Base-by-base conservation (phyloP, 1,140 invertebrate genomes). In the Pogonomyrmex californicus region DNA sequence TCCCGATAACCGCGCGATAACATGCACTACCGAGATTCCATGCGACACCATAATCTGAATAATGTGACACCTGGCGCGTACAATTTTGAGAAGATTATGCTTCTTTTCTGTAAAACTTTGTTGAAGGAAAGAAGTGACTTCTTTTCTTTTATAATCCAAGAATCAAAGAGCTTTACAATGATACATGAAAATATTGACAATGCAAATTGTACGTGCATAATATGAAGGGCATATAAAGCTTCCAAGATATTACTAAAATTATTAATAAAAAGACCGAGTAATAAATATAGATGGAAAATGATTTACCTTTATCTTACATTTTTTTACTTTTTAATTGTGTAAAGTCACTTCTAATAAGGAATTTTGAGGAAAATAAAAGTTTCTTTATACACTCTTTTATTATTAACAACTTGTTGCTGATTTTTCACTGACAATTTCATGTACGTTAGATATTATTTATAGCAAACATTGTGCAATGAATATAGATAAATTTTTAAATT, bases 41-140 rank as follows among this genome's bases (percentile, higher is more conserved):
- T 4, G 33, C n/a, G 54, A 77, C n/a, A 10, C 63, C 9, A 12
- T 78, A 17, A 63, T 47, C 23, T 12, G 49, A 56, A 70, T 81
- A 81, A 70, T 23, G 65, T 7, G 49, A 17, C 12, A 70, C 41
- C 38, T 41, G 58, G 12, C 17, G 2, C 17, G 23, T 62, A 60
- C 54, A 79, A 17, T 30, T 23, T 33, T 9, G 30, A 44, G 2
- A 47, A 6, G 49, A 56, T 68, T 41, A 54, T 38, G 30, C 33
- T 33, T 14, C 14, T 78, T 78, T 49, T 33, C 7, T 56, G 4
- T 10, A 41, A 23, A 14, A 38, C 33, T 81, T 7, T 17, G 41
- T 6, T 23, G 23, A 23, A 56, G 1, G 7, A 12, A 41, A 54
- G 23, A 1, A 12, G 47, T 23, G 17, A 78, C 36, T 70, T 60